Evolutionary conservation across 2,888 invertebrate genomes (phyloP).

Genomic region (Spilosoma lubricipeda): DNA sequence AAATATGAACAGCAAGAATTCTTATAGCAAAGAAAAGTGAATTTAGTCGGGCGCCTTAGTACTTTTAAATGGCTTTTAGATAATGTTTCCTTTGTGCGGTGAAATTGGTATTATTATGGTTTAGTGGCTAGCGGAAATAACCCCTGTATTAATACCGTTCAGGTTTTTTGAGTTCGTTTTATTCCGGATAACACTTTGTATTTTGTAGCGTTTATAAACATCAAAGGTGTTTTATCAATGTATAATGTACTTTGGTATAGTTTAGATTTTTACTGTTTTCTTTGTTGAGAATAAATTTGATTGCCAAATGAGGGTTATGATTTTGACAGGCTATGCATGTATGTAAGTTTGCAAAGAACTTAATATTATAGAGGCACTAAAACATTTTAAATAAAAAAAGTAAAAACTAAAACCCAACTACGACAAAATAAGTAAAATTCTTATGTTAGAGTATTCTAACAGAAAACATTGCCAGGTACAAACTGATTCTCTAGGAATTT

Average conservation of each 20-base stretch:
- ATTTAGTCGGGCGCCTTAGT: slow-evolving; percentile 40
- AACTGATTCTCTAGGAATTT: no score
- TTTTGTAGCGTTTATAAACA: not conserved
- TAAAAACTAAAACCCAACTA: no score
- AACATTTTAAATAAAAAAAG: no score
- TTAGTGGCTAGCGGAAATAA: slow-evolving; percentile 61
- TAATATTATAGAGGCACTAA: no score
- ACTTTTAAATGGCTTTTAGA: slow-evolving; percentile 62
- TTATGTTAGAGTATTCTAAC: no score
- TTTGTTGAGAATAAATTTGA: no score
- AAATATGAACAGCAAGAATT: slow-evolving; percentile 22
- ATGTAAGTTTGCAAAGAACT: no score
- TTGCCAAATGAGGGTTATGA: no score
- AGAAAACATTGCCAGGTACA: no score
- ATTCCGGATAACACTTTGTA: not conserved
- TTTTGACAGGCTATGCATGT: no score
- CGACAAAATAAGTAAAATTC: no score
- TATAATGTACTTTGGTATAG: not conserved
- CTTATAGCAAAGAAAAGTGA: slow-evolving; percentile 43
- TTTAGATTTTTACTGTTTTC: not conserved
- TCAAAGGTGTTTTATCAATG: not conserved
- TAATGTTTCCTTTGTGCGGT: slow-evolving; percentile 66
- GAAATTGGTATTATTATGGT: slow-evolving; percentile 72
- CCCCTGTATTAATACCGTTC: slow-evolving; percentile 41
- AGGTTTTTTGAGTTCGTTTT: slow-evolving; percentile 22